Evolutionary conservation across 1,140 invertebrate species (phyloP), one percentile per base, ranked within the genome.

Genomic region (Heliconius congener): DNA sequence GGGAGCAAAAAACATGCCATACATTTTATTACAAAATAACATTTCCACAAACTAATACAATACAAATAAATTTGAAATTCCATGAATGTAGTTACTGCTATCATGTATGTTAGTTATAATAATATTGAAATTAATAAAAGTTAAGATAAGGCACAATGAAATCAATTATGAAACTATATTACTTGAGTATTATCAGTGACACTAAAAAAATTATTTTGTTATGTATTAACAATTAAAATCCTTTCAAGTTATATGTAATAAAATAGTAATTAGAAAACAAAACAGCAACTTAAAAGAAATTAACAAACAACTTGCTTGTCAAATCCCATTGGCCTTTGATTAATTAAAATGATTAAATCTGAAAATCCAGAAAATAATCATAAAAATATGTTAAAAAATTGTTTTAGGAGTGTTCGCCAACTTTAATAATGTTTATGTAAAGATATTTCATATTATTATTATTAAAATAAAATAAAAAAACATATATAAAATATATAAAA

Each of bases 261-360:
- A 81, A 76, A 85, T 73, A 74, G 55, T 57, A 76, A 66, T 27
- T 23, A 80, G 13, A 3, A 27, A 66, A 27, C 18, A 73, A 78
- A 73, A 77, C 73, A 77, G n/a, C 23, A 23, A 23, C 30, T 11
- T 23, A 27, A 39, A 74, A 77, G 13, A 52, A 57, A n/a, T 70
- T 13, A 19, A 74, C 46, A 79, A 71, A 79, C 27, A 84, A 93
- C 91, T 93, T 93, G 91, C 91, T 91, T 91, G 84, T 88, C 84
- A 78, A 84, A 81, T 86, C 87, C 90, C 90, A 92, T 92, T 88
- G 83, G 82, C 77, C 77, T 73, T 82, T 8, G 50, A 73, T 76
- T 74, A 46, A 76, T 37, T 57, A 57, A 72, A 30, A 37, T 23
- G 42, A 57, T 57, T 23, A 34, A 81, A 74, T 83, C 81, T 79